These are phyloP conservation scores for Byasa hedistus DNA, from an alignment of 2,888 invertebrate species.

Conservation along the genomic window DNA sequence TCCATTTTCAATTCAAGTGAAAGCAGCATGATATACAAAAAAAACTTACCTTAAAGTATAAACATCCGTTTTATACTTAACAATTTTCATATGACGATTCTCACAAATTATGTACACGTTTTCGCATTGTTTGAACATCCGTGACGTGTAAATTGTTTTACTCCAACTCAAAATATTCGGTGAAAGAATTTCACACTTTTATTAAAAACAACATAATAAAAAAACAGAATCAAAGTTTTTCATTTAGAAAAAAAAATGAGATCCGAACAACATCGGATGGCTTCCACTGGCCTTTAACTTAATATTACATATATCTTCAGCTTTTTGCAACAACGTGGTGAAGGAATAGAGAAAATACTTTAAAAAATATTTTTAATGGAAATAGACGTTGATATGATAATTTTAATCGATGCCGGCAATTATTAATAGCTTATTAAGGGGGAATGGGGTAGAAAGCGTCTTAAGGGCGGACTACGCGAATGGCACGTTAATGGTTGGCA, in stretches of 20 bases:
- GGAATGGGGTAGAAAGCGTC: constrained; percentile 46
- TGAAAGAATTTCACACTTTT: too few relatives aligned
- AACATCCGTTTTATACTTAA: background rate
- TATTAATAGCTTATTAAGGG: constrained; percentile 16
- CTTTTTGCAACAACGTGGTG: too few relatives aligned
- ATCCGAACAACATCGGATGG: too few relatives aligned
- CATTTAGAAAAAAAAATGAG: too few relatives aligned
- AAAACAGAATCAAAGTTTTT: too few relatives aligned
- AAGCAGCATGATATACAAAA: constrained; percentile 35
- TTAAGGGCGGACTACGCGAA: constrained; percentile 37
- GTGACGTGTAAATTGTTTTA: too few relatives aligned
- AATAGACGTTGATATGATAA: background rate
- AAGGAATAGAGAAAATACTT: background rate
- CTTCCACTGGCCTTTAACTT: too few relatives aligned
- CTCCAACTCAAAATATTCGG: too few relatives aligned
- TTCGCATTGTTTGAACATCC: too few relatives aligned
- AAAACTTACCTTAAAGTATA: constrained; percentile 19
- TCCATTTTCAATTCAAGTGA: constrained; percentile 71
- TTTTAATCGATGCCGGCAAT: constrained; percentile 2
- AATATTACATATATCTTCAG: too few relatives aligned
- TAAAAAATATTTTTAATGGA: background rate
- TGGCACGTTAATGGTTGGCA: constrained; percentile 63
- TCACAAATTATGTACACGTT: too few relatives aligned
- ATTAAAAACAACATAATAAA: background rate
- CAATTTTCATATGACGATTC: background rate